These are phyloP conservation scores for Desmodus rotundus DNA, from an alignment of 2,113 vertebrate species.

Conservation along the genomic window DNA sequence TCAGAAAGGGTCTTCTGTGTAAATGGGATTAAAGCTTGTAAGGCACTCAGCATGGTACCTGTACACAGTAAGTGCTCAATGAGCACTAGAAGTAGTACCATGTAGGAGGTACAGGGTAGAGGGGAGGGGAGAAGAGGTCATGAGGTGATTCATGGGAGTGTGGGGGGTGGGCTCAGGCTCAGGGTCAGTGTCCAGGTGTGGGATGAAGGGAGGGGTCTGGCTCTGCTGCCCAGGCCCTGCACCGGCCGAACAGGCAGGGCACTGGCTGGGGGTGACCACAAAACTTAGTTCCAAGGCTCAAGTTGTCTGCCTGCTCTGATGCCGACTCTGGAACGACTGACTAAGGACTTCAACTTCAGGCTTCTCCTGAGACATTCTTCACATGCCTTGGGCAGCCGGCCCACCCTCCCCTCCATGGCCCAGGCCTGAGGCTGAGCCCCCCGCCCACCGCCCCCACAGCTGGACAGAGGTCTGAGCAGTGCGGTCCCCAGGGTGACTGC, in stretches of 20 bases:
- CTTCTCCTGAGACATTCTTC: conserved; percentile 44
- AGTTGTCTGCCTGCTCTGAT: neutral
- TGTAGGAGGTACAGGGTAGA: neutral
- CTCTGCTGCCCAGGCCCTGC: neutral
- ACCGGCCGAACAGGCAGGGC: neutral
- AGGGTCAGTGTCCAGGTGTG: neutral
- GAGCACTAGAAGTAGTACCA: neutral
- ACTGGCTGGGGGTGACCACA: neutral
- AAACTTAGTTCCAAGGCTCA: neutral
- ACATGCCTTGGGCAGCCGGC: neutral
- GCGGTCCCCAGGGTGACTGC: neutral
- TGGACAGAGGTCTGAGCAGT: conserved; percentile 49
- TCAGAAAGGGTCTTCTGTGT: neutral
- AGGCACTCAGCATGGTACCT: neutral
- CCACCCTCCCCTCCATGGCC: neutral
- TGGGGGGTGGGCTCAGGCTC: neutral
- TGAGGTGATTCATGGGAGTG: neutral
- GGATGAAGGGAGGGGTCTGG: neutral
- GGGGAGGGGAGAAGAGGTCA: neutral
- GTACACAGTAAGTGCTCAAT: neutral
- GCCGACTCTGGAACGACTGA: neutral
- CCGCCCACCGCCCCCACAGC: neutral
- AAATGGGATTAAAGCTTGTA: neutral
- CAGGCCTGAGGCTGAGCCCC: neutral
- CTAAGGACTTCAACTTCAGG: neutral